These are phyloP conservation scores for Macrosiphum euphorbiae DNA, from an alignment of 2,888 invertebrate species.

Conservation along the genomic window DNA sequence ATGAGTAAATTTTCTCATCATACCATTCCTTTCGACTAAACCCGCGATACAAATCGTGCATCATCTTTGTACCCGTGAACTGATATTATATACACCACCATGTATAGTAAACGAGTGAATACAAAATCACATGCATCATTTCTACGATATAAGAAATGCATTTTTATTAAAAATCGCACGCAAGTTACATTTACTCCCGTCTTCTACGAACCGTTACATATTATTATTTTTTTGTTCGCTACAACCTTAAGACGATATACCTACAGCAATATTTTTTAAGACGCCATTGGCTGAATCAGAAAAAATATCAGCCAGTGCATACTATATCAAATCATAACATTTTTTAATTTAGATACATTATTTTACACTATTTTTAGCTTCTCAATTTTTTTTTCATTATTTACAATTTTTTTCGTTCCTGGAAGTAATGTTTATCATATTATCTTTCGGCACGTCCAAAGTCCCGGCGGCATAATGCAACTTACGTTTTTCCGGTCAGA, in stretches of 20 bases:
- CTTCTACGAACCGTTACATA: not conserved
- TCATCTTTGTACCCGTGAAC: not conserved
- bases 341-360: not conserved
- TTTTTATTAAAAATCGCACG: slow-evolving; percentile 12
- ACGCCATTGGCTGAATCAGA: not conserved
- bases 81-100: not conserved
- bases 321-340: not conserved
- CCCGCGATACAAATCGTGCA: not conserved
- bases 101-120: not conserved
- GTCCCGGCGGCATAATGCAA: not conserved
- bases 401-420: not conserved
- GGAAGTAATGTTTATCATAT: slow-evolving; percentile 24
- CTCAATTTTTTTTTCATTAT: not conserved
- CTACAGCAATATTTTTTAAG: not conserved
- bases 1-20: slow-evolving; percentile 37
- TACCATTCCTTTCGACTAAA: not conserved
- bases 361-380: not conserved
- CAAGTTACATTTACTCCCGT: not conserved
- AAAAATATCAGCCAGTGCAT: not conserved
- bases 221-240: not conserved
- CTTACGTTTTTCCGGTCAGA: slow-evolving; percentile 38
- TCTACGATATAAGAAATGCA: not conserved
- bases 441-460: not conserved
- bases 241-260: not conserved
- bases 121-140: not conserved